Evolutionary conservation across 2,888 invertebrate genomes (phyloP).

Genomic region (Cosmopolites sordidus): DNA sequence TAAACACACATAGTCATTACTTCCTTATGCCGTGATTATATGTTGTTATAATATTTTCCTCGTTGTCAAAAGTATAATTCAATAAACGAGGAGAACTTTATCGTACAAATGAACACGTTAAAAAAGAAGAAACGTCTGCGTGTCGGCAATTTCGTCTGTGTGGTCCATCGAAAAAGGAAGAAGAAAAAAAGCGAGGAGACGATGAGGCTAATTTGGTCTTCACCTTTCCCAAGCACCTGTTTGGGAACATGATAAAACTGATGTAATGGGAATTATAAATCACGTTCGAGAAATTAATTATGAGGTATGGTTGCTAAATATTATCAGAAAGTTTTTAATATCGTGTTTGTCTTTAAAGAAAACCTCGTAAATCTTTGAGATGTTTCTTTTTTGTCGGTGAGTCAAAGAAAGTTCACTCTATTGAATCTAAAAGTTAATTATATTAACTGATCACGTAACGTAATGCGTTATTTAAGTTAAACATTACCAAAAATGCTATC

Average conservation of each 20-base stretch:
- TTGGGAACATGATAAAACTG: constrained; percentile 12
- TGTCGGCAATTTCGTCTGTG: constrained; percentile 12
- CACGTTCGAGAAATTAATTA: constrained; percentile 2
- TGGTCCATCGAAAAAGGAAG: constrained; percentile 7
- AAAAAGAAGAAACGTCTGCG: constrained; percentile 11
- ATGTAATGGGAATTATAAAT: constrained; percentile 9
- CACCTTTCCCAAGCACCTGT: constrained; percentile 14
- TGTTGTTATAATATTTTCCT: too few relatives aligned
- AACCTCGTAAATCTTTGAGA: background rate
- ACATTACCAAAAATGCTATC: too few relatives aligned
- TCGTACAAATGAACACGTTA: constrained; percentile 9
- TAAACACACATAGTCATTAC: too few relatives aligned
- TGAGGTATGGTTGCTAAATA: constrained; percentile 3
- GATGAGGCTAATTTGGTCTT: constrained; percentile 19
- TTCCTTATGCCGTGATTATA: too few relatives aligned
- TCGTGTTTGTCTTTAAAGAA: constrained; percentile 9
- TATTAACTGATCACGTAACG: too few relatives aligned
- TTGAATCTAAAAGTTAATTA: too few relatives aligned
- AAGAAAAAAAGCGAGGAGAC: constrained; percentile 5
- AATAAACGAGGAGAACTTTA: too few relatives aligned
- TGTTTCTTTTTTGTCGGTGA: too few relatives aligned
- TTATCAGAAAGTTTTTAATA: constrained; percentile 7
- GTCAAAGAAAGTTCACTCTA: too few relatives aligned
- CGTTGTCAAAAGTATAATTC: too few relatives aligned
- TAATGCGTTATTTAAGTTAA: too few relatives aligned